phyloP scores from a whole-genome alignment of 2,888 invertebrate genomes.

The Eristalis intricaria region DNA sequence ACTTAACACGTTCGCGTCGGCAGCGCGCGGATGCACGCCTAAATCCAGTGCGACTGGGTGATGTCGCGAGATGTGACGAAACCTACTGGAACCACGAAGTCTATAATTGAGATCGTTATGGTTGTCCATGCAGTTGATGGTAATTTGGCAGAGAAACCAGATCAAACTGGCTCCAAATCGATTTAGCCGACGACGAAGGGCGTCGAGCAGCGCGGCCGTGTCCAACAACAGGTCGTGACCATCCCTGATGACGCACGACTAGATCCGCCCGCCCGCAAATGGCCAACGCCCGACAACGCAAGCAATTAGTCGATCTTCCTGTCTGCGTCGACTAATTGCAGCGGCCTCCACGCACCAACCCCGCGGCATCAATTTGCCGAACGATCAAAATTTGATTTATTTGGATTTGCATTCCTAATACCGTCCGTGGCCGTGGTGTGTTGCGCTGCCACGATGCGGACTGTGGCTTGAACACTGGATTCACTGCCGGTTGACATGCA shows the following conservation, averaged over 20 bases:
- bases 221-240: too few species aligned
- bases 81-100: background rate
- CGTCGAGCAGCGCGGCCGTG: too few species aligned
- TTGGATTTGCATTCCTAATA: slow-evolving; percentile 66
- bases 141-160: background rate
- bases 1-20: slow-evolving; percentile 26
- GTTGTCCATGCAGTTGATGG: background rate
- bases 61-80: slow-evolving; percentile 19
- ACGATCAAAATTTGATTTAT: slow-evolving; percentile 70
- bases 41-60: slow-evolving; percentile 1
- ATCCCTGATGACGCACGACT: too few species aligned
- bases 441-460: background rate
- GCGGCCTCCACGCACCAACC: background rate
- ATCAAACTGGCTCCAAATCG: too few species aligned
- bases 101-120: background rate
- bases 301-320: slow-evolving; percentile 29
- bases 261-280: background rate
- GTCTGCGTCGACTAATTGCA: slow-evolving; percentile 41
- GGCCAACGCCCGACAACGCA: background rate
- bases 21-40: background rate
- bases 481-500: background rate
- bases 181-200: too few species aligned
- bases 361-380: slow-evolving; percentile 60
- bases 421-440: slow-evolving; percentile 19
- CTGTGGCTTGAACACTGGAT: background rate